phyloP scores from a whole-genome alignment of 2,888 invertebrate species.

The Candidula unifasciata region DNA sequence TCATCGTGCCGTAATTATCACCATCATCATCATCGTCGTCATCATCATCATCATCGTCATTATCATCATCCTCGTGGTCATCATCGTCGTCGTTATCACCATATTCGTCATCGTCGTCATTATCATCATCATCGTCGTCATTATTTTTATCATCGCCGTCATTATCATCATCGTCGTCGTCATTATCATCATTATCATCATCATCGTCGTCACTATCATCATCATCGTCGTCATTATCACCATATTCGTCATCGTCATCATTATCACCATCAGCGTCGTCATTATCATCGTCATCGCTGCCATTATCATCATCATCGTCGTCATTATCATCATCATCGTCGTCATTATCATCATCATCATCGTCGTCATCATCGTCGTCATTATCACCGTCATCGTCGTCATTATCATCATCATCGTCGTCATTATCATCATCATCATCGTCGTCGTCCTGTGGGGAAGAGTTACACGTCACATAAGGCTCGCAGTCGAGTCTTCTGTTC shows the following conservation, averaged over 20 bases:
- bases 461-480: no score
- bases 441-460: no score
- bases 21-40: slow-evolving; percentile 29
- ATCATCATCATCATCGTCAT: slow-evolving; percentile 2
- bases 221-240: slow-evolving; percentile 49
- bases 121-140: slow-evolving; percentile 17
- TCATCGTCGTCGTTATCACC: no score
- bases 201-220: slow-evolving; percentile 38
- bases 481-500: no score
- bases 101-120: slow-evolving; percentile 22
- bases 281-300: slow-evolving; percentile 44
- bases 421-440: slow-evolving; percentile 45
- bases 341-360: not conserved
- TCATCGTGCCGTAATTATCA: slow-evolving; percentile 21
- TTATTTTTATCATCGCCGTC: no score
- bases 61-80: no score
- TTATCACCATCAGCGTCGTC: no score
- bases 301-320: slow-evolving; percentile 43
- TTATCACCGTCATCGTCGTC: slow-evolving; percentile 17
- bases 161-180: not conserved
- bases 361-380: slow-evolving; percentile 17
- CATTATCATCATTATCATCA: slow-evolving; percentile 13
- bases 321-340: no score
- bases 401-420: slow-evolving; percentile 23
- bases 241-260: no score